A percentile compares a stretch with the other conserved stretches of the same genome.
Evolutionary conservation across 1,140 invertebrate species (phyloP).

Genomic region (Sitophilus oryzae): DNA sequence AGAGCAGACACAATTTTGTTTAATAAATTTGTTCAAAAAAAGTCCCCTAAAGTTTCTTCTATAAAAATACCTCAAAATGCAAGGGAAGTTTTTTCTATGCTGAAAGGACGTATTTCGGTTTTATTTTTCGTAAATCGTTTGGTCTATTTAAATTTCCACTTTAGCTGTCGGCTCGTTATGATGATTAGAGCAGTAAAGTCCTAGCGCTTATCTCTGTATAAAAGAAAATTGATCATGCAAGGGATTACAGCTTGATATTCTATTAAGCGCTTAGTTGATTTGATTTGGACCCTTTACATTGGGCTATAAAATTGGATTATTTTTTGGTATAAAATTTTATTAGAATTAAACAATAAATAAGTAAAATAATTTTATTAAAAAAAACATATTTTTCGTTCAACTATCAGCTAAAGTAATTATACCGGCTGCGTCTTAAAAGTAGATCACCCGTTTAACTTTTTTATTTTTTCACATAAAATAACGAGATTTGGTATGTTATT

Average conservation of each 20-base stretch:
- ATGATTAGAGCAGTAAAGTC: neutral
- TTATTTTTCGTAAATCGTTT: neutral
- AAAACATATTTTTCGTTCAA: no score
- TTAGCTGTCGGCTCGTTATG: neutral
- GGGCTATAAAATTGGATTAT: neutral
- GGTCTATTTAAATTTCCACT: neutral
- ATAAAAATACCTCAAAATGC: constrained; percentile 1
- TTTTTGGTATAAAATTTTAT: neutral
- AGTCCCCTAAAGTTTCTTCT: no score
- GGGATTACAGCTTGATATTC: neutral
- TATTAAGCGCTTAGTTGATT: neutral
- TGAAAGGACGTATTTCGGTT: neutral
- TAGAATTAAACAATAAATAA: no score
- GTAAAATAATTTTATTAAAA: no score
- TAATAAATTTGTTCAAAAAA: no score
- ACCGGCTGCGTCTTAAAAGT: no score
- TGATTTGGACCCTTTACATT: neutral
- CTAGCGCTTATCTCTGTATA: neutral
- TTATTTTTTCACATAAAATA: no score
- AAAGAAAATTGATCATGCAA: neutral
- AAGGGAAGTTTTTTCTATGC: neutral
- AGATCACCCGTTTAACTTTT: no score
- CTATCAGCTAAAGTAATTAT: no score
- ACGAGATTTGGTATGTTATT: no score
- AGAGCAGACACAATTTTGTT: no score